Evolutionary conservation across 2,113 vertebrate genomes (phyloP).

Genomic region (Phyllostomus discolor): DNA sequence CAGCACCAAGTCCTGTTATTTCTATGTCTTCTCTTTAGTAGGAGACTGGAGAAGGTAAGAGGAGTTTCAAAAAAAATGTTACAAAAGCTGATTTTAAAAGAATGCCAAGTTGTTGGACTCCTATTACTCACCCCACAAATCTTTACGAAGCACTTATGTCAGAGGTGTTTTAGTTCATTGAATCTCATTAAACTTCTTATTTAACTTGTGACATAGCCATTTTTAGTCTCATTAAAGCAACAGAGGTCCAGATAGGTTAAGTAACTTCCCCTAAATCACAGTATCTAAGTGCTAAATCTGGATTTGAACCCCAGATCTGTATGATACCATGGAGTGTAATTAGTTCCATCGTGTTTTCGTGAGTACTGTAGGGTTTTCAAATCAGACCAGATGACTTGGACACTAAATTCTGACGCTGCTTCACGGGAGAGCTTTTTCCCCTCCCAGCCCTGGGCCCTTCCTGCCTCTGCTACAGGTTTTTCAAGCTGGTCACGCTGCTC

Average conservation of each 20-base stretch:
- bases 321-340: background rate
- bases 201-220: background rate
- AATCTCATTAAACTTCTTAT: background rate
- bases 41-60: background rate
- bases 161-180: background rate
- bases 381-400: background rate
- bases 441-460: background rate
- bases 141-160: background rate
- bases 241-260: background rate
- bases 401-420: background rate
- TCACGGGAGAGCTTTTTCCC: background rate
- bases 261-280: background rate
- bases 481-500: background rate
- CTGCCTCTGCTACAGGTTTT: background rate
- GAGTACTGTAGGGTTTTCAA: background rate
- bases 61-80: background rate
- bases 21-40: background rate
- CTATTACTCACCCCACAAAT: background rate
- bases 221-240: background rate
- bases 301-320: background rate
- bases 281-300: background rate
- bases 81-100: slow-evolving; percentile 3
- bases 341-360: background rate
- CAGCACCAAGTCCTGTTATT: background rate
- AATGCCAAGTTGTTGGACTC: background rate